Percentiles rank a stretch among this genome's conserved stretches.
Conservation (phyloP, 2,797 vertebrate species). For the Sarcophilus harrisii region DNA sequence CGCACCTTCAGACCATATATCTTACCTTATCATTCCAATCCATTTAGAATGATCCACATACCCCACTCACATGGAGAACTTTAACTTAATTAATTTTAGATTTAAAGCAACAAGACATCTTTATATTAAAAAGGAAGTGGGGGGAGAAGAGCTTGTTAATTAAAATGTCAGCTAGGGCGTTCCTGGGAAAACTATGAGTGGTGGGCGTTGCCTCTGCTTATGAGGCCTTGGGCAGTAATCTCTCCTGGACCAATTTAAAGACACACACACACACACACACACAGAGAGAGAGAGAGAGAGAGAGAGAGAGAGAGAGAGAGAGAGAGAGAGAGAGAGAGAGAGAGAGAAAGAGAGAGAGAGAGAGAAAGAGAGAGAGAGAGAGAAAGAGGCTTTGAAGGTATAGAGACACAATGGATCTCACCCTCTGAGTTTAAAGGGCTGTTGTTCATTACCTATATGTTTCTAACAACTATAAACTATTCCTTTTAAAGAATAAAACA, state of each 20-base stretch:
- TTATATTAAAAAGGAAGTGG: constrained; percentile 83
- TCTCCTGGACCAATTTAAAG: constrained; percentile 76
- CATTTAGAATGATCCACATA: constrained; percentile 79
- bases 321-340: no score
- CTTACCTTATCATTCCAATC: constrained; percentile 81
- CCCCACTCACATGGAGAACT: constrained; percentile 79
- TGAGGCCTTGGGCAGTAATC: constrained; percentile 74
- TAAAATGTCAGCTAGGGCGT: constrained; percentile 83
- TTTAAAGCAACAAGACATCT: constrained; percentile 85
- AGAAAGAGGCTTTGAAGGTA: not conserved
- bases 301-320: no score
- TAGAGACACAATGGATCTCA: not conserved
- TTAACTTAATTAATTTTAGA: constrained; percentile 86
- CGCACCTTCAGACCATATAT: constrained; percentile 71
- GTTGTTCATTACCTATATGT: not conserved
- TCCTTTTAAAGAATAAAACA: not conserved
- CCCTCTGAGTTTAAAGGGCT: not conserved
- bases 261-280: constrained; percentile 64
- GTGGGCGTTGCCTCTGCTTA: constrained; percentile 82
- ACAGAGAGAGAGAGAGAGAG: not conserved
- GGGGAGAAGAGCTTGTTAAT: constrained; percentile 83
- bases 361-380: no score
- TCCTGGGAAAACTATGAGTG: constrained; percentile 85
- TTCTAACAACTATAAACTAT: not conserved
- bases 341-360: no score